phyloP scores from a whole-genome alignment of 1,140 invertebrate species.

The Globodera rostochiensis region DNA sequence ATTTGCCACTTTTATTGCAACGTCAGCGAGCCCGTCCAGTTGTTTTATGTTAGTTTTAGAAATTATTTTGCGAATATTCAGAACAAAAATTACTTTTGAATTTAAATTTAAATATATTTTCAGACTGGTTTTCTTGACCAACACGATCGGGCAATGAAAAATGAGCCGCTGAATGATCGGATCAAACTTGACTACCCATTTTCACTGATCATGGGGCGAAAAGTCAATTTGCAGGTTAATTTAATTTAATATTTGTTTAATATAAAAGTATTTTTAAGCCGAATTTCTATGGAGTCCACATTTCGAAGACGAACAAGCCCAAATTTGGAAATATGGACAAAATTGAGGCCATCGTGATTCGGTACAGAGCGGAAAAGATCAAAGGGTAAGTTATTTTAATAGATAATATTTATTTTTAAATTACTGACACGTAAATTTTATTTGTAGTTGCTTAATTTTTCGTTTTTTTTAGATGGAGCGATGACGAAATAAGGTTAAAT shows the following conservation, averaged over 20 bases:
- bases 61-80: background rate
- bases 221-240: slow-evolving; percentile 46
- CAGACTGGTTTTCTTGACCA: slow-evolving; percentile 49
- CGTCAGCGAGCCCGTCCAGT: slow-evolving; percentile 58
- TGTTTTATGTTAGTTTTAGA: slow-evolving; percentile 39
- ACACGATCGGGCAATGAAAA: slow-evolving; percentile 23
- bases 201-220: slow-evolving; percentile 46
- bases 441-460: background rate
- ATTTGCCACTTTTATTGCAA: slow-evolving; percentile 57
- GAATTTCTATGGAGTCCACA: slow-evolving; percentile 58
- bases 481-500: slow-evolving; percentile 35
- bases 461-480: slow-evolving; percentile 23
- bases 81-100: too few relatives aligned
- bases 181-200: slow-evolving; percentile 55
- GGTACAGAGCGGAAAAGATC: slow-evolving; percentile 43
- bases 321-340: slow-evolving; percentile 35
- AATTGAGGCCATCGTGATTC: slow-evolving; percentile 44
- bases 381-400: slow-evolving; percentile 13
- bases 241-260: too few relatives aligned
- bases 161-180: slow-evolving; percentile 39
- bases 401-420: too few relatives aligned
- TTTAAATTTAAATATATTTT: background rate
- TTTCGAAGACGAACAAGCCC: slow-evolving; percentile 29
- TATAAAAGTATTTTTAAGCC: slow-evolving; percentile 30
- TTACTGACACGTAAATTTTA: too few relatives aligned